phyloP scores from a whole-genome alignment of 2,888 invertebrate genomes.

The Lagria hirta region DNA sequence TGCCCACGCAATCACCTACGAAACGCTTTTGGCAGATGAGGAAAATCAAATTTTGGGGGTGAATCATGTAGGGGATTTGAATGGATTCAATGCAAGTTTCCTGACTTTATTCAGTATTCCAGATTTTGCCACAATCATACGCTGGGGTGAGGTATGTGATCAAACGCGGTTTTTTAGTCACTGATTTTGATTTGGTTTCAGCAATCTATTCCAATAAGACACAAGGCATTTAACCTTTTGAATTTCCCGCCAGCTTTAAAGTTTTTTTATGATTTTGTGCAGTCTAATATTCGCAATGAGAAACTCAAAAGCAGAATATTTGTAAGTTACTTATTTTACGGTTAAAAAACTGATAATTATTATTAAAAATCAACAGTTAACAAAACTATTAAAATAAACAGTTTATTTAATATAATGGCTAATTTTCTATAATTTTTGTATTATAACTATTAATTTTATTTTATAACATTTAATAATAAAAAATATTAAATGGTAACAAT shows the following conservation, averaged over 20 bases:
- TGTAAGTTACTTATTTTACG: no score
- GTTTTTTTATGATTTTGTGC: slow-evolving; percentile 74
- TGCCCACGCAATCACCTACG: slow-evolving; percentile 70
- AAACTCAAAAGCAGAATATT: slow-evolving; percentile 71
- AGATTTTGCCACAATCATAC: slow-evolving; percentile 69
- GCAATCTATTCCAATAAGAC: slow-evolving; percentile 79
- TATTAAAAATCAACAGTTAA: no score
- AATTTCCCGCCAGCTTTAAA: slow-evolving; percentile 73
- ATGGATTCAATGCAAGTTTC: slow-evolving; percentile 63
- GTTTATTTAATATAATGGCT: no score
- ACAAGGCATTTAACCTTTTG: slow-evolving; percentile 73
- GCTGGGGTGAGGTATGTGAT: slow-evolving; percentile 70
- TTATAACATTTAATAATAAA: no score
- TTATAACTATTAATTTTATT: no score
- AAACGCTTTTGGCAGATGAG: slow-evolving; percentile 73
- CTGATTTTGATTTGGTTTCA: slow-evolving; percentile 47
- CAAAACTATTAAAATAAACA: no score
- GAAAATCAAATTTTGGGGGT: slow-evolving; percentile 75
- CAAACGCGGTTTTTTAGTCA: slow-evolving; percentile 1
- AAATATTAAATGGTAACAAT: no score
- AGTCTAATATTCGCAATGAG: slow-evolving; percentile 63
- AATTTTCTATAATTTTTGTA: no score
- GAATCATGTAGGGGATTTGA: slow-evolving; percentile 70
- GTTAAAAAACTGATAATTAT: no score
- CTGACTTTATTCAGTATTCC: slow-evolving; percentile 73